Conservation (phyloP, 2,888 invertebrate species). For the Drosophila buzzatii region DNA sequence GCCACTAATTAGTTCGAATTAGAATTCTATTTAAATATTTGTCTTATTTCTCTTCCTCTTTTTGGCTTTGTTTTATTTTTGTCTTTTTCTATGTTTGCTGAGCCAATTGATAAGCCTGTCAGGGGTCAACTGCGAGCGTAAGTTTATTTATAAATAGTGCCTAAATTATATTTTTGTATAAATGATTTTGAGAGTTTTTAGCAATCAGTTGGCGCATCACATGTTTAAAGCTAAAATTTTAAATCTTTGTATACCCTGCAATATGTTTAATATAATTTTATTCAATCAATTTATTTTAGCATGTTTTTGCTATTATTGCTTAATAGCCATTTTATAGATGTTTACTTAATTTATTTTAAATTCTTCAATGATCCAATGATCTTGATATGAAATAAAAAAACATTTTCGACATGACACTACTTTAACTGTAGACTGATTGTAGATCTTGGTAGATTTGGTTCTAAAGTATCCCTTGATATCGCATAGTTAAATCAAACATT, state of each 20-base stretch:
- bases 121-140: constrained; percentile 22
- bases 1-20: constrained; percentile 52
- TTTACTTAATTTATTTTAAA: constrained; percentile 1
- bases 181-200: constrained; percentile 18
- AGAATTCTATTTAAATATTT: constrained; percentile 56
- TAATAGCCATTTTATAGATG: background rate
- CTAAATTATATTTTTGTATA: constrained; percentile 25
- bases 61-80: background rate
- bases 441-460: too few relatives aligned
- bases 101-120: constrained; percentile 45
- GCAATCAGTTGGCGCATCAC: background rate
- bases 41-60: constrained; percentile 12
- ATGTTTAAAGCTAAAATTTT: background rate
- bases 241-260: background rate
- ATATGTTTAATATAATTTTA: background rate
- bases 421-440: background rate
- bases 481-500: background rate
- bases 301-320: too few relatives aligned
- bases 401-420: background rate
- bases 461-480: background rate
- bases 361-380: background rate
- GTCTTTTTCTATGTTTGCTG: background rate
- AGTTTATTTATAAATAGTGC: constrained; percentile 15
- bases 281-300: background rate
- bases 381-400: background rate